Conservation (phyloP, 2,113 vertebrate genomes). For the Gopherus flavomarginatus region DNA sequence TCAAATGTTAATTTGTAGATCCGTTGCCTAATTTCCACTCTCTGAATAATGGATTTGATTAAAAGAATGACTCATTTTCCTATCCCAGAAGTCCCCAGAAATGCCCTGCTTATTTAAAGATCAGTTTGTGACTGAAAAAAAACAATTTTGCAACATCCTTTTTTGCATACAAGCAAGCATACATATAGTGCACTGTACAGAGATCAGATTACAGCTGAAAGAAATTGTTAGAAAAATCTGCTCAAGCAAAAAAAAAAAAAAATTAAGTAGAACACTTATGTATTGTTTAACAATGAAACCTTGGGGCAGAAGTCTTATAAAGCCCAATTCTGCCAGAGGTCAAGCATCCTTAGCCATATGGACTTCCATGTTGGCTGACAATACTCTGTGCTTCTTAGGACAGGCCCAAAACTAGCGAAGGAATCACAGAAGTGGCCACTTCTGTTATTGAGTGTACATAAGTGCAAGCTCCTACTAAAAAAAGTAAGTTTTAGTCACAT, state of each 20-base stretch:
- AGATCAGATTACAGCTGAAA: conserved; percentile 62
- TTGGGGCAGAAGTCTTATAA: conserved; percentile 32
- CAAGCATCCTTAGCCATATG: neutral
- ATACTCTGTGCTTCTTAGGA: neutral
- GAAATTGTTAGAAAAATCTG: conserved; percentile 63
- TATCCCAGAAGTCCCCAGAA: neutral
- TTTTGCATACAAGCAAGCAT: neutral
- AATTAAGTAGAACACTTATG: neutral
- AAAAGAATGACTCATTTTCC: neutral
- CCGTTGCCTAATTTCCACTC: neutral
- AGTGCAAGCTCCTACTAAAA: neutral
- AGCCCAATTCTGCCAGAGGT: conserved; percentile 52
- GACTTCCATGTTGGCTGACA: neutral
- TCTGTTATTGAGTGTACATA: neutral
- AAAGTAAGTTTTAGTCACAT: neutral
- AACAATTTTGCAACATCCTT: neutral
- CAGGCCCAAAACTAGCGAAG: neutral
- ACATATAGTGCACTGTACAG: neutral
- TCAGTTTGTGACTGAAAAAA: conserved; percentile 17
- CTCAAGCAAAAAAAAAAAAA: neutral
- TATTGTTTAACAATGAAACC: neutral
- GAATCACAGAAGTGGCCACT: neutral
- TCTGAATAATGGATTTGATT: neutral
- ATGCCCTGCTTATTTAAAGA: neutral
- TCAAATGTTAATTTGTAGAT: neutral